phyloP scores from a whole-genome alignment of 2,797 vertebrate species.

The Lithobates pipiens region DNA sequence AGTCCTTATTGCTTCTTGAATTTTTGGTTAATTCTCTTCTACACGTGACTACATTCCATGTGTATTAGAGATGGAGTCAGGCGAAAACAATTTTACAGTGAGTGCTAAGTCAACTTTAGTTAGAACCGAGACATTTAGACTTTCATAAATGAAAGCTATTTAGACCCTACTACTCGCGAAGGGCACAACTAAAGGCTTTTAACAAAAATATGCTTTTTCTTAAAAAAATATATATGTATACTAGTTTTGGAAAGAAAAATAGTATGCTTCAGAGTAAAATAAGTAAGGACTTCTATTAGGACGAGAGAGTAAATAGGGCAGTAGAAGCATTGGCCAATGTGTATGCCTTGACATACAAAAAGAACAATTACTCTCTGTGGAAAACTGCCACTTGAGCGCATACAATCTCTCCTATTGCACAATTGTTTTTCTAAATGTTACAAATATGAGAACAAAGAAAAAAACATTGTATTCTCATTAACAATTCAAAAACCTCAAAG shows the following conservation, averaged over 20 bases:
- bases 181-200: conserved; percentile 46
- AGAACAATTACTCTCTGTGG: conserved; percentile 16
- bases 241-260: conserved; percentile 52
- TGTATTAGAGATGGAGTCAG: conserved; percentile 33
- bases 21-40: conserved; percentile 44
- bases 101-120: conserved; percentile 24
- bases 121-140: conserved; percentile 17
- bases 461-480: conserved; percentile 3
- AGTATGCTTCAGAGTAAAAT: conserved; percentile 50
- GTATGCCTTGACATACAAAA: background rate
- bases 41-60: conserved; percentile 46
- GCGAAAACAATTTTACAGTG: conserved; percentile 19
- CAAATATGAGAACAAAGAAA: conserved; percentile 41
- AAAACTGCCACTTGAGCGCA: background rate
- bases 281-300: conserved; percentile 45
- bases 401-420: conserved; percentile 25
- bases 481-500: conserved; percentile 1
- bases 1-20: conserved; percentile 51
- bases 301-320: background rate
- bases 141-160: conserved; percentile 45
- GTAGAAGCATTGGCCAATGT: background rate
- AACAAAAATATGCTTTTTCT: conserved; percentile 52
- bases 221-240: conserved; percentile 58
- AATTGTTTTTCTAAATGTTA: conserved; percentile 36
- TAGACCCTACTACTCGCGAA: conserved; percentile 40